Evolutionary conservation across 2,888 invertebrate genomes (phyloP), one percentile per base, ranked within the genome.

Genomic region (Drosophila pseudotakahashii): DNA sequence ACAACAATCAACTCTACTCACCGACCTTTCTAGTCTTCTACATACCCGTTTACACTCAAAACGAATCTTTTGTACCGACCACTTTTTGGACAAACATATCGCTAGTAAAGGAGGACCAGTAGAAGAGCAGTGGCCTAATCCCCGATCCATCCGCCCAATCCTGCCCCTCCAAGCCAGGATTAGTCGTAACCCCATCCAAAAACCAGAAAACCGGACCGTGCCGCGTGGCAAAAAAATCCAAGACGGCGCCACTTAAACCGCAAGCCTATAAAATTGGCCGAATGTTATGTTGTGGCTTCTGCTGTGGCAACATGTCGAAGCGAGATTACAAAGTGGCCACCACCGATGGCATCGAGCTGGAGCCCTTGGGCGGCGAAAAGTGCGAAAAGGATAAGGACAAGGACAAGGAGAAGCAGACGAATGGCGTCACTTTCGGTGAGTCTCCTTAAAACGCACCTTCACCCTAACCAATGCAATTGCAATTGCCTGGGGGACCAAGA

Each of bases 251-350:
- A 51, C 81, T 81, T 62, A 81, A 81, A 61, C 81, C 84, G 42
- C 74, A 86, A 69, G 80, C 88, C 67, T 79, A 77, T 68, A 88
- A 88, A 82, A 84, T 89, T 83, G 85, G 84, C 75, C 90, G 90
- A 90, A 92, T 92, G 91, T 91, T 91, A 90, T 91, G 91, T 90
- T 91, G 91, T 83, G 91, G 92, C 75, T 89, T 89, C 78, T 86
- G 91, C 73, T 91, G 92, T 89, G 90, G 91, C 89, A 92, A 91
- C 76, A 92, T 92, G 91, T 90, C 91, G 77, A 92, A 92, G 77
- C 88, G 92, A 60, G 92, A 92, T 82, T 92, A 92, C 88, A 92
- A 92, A 87, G 92, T 92, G 74, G 90, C 92, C 78, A 91, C 92
- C 73, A 90, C 87, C 71, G 92, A 92, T 84, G 91, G 91, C 80